Base-by-base conservation (phyloP, 2,888 invertebrate genomes). In the Spodoptera exigua region DNA sequence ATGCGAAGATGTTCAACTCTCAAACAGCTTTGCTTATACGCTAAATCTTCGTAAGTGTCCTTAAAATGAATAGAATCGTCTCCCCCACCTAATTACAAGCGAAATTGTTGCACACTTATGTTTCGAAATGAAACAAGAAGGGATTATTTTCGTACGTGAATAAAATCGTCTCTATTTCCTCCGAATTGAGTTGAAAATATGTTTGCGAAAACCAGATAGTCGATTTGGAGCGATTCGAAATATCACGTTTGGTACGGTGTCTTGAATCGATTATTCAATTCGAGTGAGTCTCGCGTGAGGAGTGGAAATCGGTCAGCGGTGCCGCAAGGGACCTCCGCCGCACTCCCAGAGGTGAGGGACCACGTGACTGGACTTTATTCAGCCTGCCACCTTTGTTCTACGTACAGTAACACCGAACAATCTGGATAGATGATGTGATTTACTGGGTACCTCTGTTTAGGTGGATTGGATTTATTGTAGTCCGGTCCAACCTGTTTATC, bases 181-280 rank as follows among this genome's bases (percentile, higher is more conserved):
- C 10, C 2, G 2, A 32, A 36, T 13, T 11, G 16, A 3, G 3
- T n/a, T n/a, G n/a, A 12, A 21, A 41, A 27, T 35, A 60, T 58
- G 18, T 62, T 69, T 57, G 56, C 55, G n/a, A 49, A 39, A 47
- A 54, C 47, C 34, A 48, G 27, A 63, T 45, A 59, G 51, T 59
- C 57, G 56, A 67, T 70, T 66, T 55, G 44, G 69, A 64, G 47
- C 67, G 72, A 70, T 66, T 71, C 54, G 27, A 70, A 70, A 71
- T 64, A 75, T 67, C 59, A 68, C 66, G 70, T 74, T 69, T 61
- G 62, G 58, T 52, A 71, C 78, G 55, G 59, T 79, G 79, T 86
- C 78, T 78, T 73, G 81, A 87, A 90, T 90, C 89, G 89, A 91
- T 90, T 88, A 88, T 88, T 83, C 86, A 81, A 89, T 92, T 89